Percentiles rank a stretch among this genome's conserved stretches.
Conservation (phyloP, 2,113 vertebrate species). For the Macaca mulatta region DNA sequence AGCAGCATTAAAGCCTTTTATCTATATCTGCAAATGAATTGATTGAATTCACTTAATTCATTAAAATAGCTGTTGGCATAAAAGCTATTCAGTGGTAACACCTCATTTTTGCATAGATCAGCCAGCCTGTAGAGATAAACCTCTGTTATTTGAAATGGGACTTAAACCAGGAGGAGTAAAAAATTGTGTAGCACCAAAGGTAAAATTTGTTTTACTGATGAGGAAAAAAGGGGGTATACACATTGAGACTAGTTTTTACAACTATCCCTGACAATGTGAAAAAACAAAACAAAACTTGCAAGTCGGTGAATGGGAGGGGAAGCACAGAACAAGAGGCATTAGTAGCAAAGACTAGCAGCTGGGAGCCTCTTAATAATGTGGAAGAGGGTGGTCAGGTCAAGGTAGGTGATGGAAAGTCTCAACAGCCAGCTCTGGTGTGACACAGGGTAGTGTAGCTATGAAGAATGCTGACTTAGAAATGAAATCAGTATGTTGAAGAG, state of each 20-base stretch:
- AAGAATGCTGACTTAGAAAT: not conserved
- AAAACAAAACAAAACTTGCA: not conserved
- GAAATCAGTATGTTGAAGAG: not conserved
- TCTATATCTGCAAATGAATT: not conserved
- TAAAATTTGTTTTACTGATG: not conserved
- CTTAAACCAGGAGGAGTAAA: not conserved
- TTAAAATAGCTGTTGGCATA: not conserved
- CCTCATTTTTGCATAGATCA: not conserved
- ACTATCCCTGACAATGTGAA: not conserved
- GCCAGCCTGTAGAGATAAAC: not conserved
- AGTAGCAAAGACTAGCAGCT: not conserved
- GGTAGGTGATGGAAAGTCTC: not conserved
- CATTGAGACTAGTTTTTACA: not conserved
- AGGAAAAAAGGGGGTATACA: not conserved
- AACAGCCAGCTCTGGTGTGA: not conserved
- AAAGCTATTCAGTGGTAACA: not conserved
- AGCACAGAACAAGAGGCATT: not conserved
- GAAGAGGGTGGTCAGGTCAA: too few relatives aligned
- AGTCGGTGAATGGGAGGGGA: not conserved
- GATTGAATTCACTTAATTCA: not conserved
- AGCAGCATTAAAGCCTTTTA: not conserved
- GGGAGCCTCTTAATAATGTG: not conserved
- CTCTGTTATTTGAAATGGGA: not conserved
- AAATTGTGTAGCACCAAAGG: not conserved
- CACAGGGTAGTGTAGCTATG: not conserved